Conservation (phyloP, 2,797 vertebrate species). For the Orestias chungarensis region DNA sequence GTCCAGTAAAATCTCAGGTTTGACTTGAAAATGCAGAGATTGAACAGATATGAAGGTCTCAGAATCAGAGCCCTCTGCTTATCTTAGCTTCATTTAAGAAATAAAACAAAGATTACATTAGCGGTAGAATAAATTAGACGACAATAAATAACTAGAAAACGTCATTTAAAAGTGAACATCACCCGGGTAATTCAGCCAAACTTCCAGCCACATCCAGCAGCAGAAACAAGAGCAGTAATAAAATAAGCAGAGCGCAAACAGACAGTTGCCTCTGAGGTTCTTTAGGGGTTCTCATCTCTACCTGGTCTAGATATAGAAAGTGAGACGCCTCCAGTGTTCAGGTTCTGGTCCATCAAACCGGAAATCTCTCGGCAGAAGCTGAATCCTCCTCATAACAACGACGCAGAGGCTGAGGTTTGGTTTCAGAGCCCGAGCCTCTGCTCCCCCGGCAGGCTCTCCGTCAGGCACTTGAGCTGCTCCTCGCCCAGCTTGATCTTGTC, state of each 20-base stretch:
- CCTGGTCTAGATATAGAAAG: too few relatives aligned
- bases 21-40: background rate
- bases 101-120: background rate
- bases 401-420: too few relatives aligned
- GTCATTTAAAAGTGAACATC: slow-evolving; percentile 28
- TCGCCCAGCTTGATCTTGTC: slow-evolving; percentile 95
- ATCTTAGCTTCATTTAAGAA: too few relatives aligned
- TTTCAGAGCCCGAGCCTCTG: slow-evolving; percentile 53
- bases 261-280: background rate
- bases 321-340: too few relatives aligned
- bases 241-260: background rate
- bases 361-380: too few relatives aligned
- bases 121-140: background rate
- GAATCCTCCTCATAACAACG: too few relatives aligned
- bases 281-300: background rate
- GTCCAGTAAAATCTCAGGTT: background rate
- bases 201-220: background rate
- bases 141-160: slow-evolving; percentile 70
- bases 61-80: background rate
- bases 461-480: slow-evolving; percentile 92
- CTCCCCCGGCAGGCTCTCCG: slow-evolving; percentile 86
- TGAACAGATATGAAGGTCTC: background rate
- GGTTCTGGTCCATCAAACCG: too few relatives aligned
- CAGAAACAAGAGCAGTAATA: background rate
- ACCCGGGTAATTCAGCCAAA: slow-evolving; percentile 17